Evolutionary conservation across 2,113 vertebrate species (phyloP).

Genomic region (Polypterus bichir): DNA sequence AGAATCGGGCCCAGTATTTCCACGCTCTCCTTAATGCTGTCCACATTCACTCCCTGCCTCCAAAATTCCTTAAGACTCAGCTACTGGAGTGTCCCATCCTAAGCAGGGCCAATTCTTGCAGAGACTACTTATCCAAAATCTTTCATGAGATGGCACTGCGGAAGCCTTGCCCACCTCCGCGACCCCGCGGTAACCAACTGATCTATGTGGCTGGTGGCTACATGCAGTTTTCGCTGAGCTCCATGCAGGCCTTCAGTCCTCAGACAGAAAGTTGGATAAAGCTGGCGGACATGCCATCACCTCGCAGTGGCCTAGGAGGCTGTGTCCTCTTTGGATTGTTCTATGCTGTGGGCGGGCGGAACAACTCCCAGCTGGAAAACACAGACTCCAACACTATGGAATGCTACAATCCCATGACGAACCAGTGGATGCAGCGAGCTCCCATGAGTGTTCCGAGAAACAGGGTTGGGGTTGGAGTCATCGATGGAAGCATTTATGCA

Average conservation of each 20-base stretch:
- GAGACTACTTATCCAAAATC: slow-evolving; percentile 62
- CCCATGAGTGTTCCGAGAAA: slow-evolving; percentile 53
- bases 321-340: slow-evolving; percentile 56
- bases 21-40: slow-evolving; percentile 62
- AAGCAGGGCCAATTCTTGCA: slow-evolving; percentile 61
- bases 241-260: slow-evolving; percentile 55
- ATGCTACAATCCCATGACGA: slow-evolving; percentile 70
- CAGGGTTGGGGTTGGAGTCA: slow-evolving; percentile 54
- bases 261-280: slow-evolving; percentile 41
- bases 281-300: slow-evolving; percentile 43
- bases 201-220: slow-evolving; percentile 64
- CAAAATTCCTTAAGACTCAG: slow-evolving; percentile 62
- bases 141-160: slow-evolving; percentile 65
- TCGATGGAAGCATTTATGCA: slow-evolving; percentile 59
- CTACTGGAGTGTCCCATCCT: slow-evolving; percentile 62
- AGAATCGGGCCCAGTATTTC: slow-evolving; percentile 53
- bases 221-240: slow-evolving; percentile 41
- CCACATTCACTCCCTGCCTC: slow-evolving; percentile 58
- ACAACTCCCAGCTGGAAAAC: slow-evolving; percentile 49
- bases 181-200: slow-evolving; percentile 51
- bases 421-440: slow-evolving; percentile 54
- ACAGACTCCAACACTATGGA: slow-evolving; percentile 44
- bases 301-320: slow-evolving; percentile 59
- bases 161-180: slow-evolving; percentile 44
- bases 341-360: slow-evolving; percentile 56